Base-by-base conservation (phyloP, 2,113 vertebrate genomes). In the Bos indicus region DNA sequence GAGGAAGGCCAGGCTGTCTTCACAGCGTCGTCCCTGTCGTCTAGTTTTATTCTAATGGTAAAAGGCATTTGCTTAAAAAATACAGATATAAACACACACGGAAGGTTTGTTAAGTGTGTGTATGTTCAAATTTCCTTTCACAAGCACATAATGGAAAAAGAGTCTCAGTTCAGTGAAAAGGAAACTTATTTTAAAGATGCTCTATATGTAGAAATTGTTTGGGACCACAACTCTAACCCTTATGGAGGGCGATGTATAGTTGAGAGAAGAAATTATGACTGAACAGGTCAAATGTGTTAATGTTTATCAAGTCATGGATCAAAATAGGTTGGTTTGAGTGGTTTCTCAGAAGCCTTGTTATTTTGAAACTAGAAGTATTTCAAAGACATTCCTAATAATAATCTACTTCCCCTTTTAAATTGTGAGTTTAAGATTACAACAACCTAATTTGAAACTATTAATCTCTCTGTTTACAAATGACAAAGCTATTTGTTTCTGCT, bases 31-130 rank as follows among this genome's bases (percentile, higher is more conserved):
- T 96, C 88, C 97, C 84, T 85, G 85, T 96, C 51, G 94, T 16
- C 6, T 98, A 96, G 91, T 89, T 97, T 98, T 91, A 89, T 90
- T 97, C 98, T 98, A 90, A 95, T 97, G 97, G 95, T 97, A 54
- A 97, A 98, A 92, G 90, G 95, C 71, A 80, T 56, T 67, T 80
- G 78, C 90, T 86, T 96, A 56, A 90, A 85, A 74, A 84, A 95
- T 93, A 90, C 10, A 8, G 26, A 59, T 21, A 17, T 21, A 17
- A 26, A 14, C 43, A 25, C 54, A 91, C 60, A 95, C 33, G 52
- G 17, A 57, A 48, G 23, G 10, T 71, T 43, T 91, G 43, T 40
- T 30, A 64, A 26, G 85, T 85, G 12, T 64, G 80, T 54, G 10
- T 93, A 33, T 97, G 91, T 96, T 96, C 92, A 93, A 0, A 0